Base-by-base conservation (phyloP, 2,888 invertebrate species). In the Ochropleura leucogaster region DNA sequence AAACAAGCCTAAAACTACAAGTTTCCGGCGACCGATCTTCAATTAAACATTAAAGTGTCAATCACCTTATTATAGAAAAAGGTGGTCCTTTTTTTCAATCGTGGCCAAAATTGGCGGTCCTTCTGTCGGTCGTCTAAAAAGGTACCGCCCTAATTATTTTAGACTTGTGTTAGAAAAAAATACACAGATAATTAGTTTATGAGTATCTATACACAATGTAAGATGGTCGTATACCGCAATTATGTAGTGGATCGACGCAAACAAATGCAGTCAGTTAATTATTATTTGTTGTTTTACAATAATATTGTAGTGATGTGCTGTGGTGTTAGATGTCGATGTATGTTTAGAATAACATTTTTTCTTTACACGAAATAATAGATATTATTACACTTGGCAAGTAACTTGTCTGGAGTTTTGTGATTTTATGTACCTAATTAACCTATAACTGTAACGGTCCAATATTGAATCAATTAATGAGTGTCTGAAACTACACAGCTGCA, bases 171-270 rank as follows among this genome's bases (percentile, higher is more conserved):
- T 74, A 83, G 87, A 82, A 92, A 93, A 93, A 93, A 93, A 57
- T 90, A 89, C 88, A 87, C 84, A 90, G 89, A 93, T 93, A 95
- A 96, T 96, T 95, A 95, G 94, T 93, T 95, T 93, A 95, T 93
- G 93, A 95, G 93, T 93, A 95, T 30, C 30, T 30, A 30, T 94
- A 95, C 93, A 95, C 95, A 96, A 95, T 94, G 91, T 91, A 89
- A 89, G 89, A 90, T 90, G 92, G 85, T 85, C 88, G 92, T 92
- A 91, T 90, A 88, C 93, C 91, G 91, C 92, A 94, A 95, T 95
- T 95, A 95, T 95, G 85, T 93, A 87, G 92, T 92, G 92, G 91
- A 92, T 93, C 89, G 93, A 93, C 91, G 84, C 92, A 94, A 95
- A 95, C 93, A 95, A 95, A 95, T 93, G 93, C 90, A 90, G 86